phyloP scores from a whole-genome alignment of 1,140 invertebrate species.

The Antheraea mylitta region DNA sequence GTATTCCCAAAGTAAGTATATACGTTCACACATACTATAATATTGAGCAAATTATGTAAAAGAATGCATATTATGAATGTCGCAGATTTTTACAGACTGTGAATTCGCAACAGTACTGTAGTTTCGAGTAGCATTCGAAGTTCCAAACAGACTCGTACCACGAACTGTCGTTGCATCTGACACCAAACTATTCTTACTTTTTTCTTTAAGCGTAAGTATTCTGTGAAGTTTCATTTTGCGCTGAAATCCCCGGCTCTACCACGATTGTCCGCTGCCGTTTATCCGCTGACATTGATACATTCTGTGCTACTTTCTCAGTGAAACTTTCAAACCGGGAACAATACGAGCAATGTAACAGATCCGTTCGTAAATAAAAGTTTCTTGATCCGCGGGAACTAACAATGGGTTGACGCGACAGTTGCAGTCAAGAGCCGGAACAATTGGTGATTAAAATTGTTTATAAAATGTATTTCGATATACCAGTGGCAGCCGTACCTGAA shows the following conservation, averaged over 20 bases:
- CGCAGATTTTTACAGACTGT: not conserved
- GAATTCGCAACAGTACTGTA: not conserved
- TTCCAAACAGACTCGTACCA: constrained; percentile 48
- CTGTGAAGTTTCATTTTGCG: constrained; percentile 45
- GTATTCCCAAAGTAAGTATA: no score
- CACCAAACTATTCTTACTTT: constrained; percentile 56
- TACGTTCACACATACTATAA: no score
- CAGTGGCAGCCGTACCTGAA: constrained; percentile 39
- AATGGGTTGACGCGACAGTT: constrained; percentile 34
- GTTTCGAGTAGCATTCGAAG: constrained; percentile 35
- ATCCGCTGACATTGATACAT: constrained; percentile 44
- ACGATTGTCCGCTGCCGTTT: constrained; percentile 35
- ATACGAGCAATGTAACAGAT: constrained; percentile 34
- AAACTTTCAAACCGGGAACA: constrained; percentile 32
- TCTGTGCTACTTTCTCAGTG: constrained; percentile 23
- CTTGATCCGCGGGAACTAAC: constrained; percentile 36
- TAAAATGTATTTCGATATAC: constrained; percentile 55
- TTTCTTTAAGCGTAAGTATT: constrained; percentile 55
- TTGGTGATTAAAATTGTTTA: constrained; percentile 68
- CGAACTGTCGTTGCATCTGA: constrained; percentile 59
- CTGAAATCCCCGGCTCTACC: constrained; percentile 30
- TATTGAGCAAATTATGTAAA: no score
- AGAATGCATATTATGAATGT: not conserved
- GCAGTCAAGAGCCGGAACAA: constrained; percentile 50
- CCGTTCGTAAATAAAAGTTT: constrained; percentile 26